Base-by-base conservation (phyloP, 2,888 invertebrate species). In the Cylindroiulus punctatus region DNA sequence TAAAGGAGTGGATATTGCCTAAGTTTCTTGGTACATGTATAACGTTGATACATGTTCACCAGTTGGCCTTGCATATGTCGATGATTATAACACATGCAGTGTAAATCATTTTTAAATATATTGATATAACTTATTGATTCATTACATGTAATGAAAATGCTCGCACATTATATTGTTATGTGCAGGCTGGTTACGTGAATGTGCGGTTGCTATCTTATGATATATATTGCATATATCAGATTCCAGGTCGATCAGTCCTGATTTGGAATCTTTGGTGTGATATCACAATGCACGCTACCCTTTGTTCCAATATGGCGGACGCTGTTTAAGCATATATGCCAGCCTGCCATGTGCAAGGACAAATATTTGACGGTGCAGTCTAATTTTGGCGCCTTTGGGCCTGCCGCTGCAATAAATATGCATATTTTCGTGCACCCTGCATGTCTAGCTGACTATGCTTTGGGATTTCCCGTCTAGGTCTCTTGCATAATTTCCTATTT, bases 401-500 rank as follows among this genome's bases (percentile, higher is more conserved):
- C 30, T 76, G 76, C 76, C 32, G 76, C 76, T 76, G 76, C 76
- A 32, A 76, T 76, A 76, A 76, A 76, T 76, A 76, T 76, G 76
- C 76, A 76, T 76, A 76, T 76, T 76, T 30, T 76, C 76, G 76
- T 76, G 30, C 76, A 76, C 76, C 76, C 76, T 76, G 76, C 26
- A 26, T 76, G 76, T 76, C 76, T 8, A 44, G 44, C 44, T 76
- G 76, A 76, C 30, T 30, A 26, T 76, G 76, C 76, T 76, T 76
- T 76, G 76, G 76, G 76, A 76, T 76, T 76, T 76, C 32, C 76
- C 30, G 76, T 76, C 76, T 76, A 76, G 76, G 76, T 76, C 76
- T 76, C 76, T 76, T 76, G 76, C 76, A 76, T 76, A 76, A 76
- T 76, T 76, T 76, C 76, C 76, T 30, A 76, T 76, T 76, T 76